Percentiles rank a stretch among this genome's conserved stretches.
Evolutionary conservation across 2,888 invertebrate genomes (phyloP).

Genomic region (Drosophila macrospina): DNA sequence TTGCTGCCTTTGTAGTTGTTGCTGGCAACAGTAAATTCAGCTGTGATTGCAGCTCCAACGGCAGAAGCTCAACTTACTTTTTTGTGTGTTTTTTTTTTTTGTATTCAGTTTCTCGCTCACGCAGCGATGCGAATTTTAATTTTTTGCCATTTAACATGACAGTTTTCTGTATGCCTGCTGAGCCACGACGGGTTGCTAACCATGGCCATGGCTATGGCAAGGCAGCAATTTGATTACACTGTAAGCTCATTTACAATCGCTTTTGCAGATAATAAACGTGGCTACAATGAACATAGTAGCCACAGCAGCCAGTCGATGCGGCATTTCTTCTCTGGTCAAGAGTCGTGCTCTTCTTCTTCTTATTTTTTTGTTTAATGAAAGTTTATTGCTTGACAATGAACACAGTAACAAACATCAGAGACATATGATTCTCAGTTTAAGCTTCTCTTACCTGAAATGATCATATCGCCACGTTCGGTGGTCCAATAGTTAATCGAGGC

Average conservation of each 20-base stretch:
- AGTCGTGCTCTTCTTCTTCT: no score
- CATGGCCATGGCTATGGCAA: conserved; percentile 23
- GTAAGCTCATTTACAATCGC: conserved; percentile 73
- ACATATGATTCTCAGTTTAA: no score
- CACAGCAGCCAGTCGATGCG: neutral
- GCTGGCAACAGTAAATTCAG: conserved; percentile 16
- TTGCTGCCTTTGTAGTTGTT: conserved; percentile 15
- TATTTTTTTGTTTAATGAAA: conserved; percentile 17
- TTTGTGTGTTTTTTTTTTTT: neutral
- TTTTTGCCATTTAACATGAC: conserved; percentile 52
- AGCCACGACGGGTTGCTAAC: neutral
- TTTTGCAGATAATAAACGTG: conserved; percentile 62
- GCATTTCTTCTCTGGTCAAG: conserved; percentile 4
- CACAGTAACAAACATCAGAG: no score
- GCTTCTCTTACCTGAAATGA: conserved; percentile 92
- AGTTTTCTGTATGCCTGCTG: conserved; percentile 38
- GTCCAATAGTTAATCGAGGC: conserved; percentile 98
- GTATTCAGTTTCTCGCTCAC: conserved; percentile 17
- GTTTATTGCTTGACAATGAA: conserved; percentile 6
- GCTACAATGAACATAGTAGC: conserved; percentile 26
- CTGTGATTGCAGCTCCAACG: conserved; percentile 28
- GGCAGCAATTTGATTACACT: conserved; percentile 63
- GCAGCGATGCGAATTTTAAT: conserved; percentile 50
- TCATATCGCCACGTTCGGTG: conserved; percentile 95
- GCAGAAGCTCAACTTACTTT: conserved; percentile 55